Evolutionary conservation across 2,113 vertebrate genomes (phyloP), one percentile per base, ranked within the genome.

Genomic region (Esox niger): DNA sequence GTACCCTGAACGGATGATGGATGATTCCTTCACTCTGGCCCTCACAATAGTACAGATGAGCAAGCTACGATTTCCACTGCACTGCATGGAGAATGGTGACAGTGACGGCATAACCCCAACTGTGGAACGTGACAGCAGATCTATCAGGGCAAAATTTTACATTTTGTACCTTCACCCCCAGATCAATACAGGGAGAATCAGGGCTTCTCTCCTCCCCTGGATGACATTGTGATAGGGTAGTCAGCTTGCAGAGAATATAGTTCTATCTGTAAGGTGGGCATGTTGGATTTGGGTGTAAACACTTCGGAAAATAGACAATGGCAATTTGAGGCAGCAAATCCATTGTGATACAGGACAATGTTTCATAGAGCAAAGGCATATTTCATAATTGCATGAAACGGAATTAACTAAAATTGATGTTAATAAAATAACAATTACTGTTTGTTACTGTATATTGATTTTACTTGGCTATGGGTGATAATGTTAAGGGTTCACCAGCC

Each of bases 151-250:
- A 27, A 63, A 66, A 77, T 63, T 66, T 85, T 80, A 77, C 80
- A 79, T 88, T 82, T 88, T 71, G 76, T 71, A 75, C 79, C 75
- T 82, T 74, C 68, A 49, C 76, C 78, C 64, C 4, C 4, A 43
- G 69, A 92, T 92, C 89, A 60, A 91, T 91, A 88, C 64, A 32
- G 61, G 67, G 82, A 88, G 88, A 87, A 86, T 87, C 84, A 87
- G 83, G 77, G 80, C 81, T 66, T 82, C 81, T 88, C 86, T 89
- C 86, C 76, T 84, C 86, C 74, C 66, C 75, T 8, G 30, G 69
- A 79, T 76, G 80, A 86, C 80, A 81, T 83, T 84, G 83, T 56
- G 26, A 49, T 52, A 52, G 61, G 32, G 62, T 25, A 27, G 29
- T 30, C 3, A 23, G 29, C 20, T 59, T 43, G 62, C 31, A 21